Evolutionary conservation across 2,797 vertebrate genomes (phyloP).

Genomic region (Tympanoctomys barrerae): DNA sequence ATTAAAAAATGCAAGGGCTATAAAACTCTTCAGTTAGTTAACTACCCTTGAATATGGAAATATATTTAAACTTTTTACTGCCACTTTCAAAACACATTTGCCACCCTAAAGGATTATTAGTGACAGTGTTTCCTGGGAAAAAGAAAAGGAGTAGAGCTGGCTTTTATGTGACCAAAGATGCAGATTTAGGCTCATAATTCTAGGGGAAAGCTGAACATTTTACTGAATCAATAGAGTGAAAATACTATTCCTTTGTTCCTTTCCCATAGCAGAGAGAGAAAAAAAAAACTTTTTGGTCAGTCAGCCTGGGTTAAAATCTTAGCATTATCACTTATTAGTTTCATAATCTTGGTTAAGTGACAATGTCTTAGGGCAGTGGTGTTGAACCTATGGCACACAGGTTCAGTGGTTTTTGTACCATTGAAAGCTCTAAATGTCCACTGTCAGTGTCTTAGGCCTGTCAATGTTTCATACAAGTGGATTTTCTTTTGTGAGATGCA

Average conservation of each 20-base stretch:
- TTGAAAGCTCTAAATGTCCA: neutral
- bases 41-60: conserved; percentile 13
- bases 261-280: neutral
- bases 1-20: neutral
- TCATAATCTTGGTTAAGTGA: neutral
- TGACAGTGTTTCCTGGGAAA: neutral
- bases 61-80: neutral
- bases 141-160: neutral
- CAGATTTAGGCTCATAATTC: neutral
- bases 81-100: neutral
- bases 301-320: neutral
- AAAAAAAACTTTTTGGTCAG: neutral
- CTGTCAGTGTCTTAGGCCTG: neutral
- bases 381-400: neutral
- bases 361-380: neutral
- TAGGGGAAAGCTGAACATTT: neutral
- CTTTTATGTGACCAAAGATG: neutral
- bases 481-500: neutral
- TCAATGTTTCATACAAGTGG: neutral
- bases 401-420: neutral
- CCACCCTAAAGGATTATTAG: neutral
- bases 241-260: neutral
- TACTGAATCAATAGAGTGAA: neutral
- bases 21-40: neutral
- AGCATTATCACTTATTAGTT: neutral